Evolutionary conservation across 2,113 vertebrate species (phyloP).

Genomic region (Pseudopodoces humilis): DNA sequence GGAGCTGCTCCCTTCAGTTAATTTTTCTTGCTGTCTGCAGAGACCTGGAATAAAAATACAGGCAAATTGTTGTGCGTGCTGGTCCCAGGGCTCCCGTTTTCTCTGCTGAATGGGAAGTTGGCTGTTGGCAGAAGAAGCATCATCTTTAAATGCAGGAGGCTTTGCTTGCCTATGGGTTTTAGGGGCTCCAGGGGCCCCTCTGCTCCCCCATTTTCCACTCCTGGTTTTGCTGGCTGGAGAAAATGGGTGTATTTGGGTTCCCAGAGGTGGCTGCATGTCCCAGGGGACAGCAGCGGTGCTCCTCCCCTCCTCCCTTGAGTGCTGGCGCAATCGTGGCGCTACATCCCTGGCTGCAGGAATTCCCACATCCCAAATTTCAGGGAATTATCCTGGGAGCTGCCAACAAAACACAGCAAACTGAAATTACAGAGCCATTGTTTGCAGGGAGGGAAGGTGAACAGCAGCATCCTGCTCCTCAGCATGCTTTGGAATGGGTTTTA

Average conservation of each 20-base stretch:
- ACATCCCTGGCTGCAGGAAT: neutral
- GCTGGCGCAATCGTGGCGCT: accelerated
- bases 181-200: neutral
- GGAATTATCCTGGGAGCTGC: neutral
- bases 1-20: constrained; percentile 41
- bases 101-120: neutral
- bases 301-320: neutral
- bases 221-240: neutral
- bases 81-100: neutral
- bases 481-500: neutral
- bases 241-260: accelerated
- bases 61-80: neutral
- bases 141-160: neutral
- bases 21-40: constrained; percentile 40
- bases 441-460: neutral
- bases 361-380: neutral
- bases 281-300: accelerated
- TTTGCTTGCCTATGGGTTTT: neutral
- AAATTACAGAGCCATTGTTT: neutral
- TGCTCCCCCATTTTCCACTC: neutral
- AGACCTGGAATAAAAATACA: constrained; percentile 19
- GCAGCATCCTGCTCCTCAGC: neutral
- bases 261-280: neutral
- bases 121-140: neutral
- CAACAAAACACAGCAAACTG: neutral